Conservation (phyloP, 2,113 vertebrate species). For the Vimba vimba region DNA sequence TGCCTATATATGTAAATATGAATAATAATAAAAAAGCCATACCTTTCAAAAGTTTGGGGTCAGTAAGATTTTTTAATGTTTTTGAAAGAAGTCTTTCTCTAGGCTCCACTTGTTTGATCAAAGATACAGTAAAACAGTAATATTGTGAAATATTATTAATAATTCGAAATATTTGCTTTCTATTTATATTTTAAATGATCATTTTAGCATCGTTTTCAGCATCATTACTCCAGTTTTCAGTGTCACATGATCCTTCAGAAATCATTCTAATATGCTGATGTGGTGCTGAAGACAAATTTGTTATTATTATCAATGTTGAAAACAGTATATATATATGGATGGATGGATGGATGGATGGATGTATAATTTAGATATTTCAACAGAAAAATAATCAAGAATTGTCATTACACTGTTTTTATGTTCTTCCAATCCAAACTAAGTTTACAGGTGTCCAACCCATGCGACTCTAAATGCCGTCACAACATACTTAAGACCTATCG, state of each 20-base stretch:
- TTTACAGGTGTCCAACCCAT: constrained; percentile 41
- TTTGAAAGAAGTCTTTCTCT: too few species aligned
- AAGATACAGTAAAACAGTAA: background rate
- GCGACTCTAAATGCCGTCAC: constrained; percentile 52
- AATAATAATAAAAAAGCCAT: too few species aligned
- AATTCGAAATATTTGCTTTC: background rate
- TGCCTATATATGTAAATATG: too few species aligned
- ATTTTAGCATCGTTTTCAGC: too few species aligned
- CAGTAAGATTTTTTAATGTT: too few species aligned
- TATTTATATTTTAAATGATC: too few species aligned
- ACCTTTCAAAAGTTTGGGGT: too few species aligned
- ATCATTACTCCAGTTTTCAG: too few species aligned
- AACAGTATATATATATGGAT: background rate
- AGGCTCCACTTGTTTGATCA: background rate
- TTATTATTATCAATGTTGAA: too few species aligned
- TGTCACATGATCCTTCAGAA: too few species aligned
- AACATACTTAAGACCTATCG: constrained; percentile 61
- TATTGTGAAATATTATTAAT: background rate
- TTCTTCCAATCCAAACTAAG: constrained; percentile 1
- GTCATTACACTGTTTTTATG: background rate
- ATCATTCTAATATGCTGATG: too few species aligned
- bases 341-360: background rate
- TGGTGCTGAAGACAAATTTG: too few species aligned
- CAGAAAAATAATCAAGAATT: background rate
- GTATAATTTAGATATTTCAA: background rate